Base-by-base conservation (phyloP, 2,113 vertebrate genomes). In the Ariopsis seemanni region DNA sequence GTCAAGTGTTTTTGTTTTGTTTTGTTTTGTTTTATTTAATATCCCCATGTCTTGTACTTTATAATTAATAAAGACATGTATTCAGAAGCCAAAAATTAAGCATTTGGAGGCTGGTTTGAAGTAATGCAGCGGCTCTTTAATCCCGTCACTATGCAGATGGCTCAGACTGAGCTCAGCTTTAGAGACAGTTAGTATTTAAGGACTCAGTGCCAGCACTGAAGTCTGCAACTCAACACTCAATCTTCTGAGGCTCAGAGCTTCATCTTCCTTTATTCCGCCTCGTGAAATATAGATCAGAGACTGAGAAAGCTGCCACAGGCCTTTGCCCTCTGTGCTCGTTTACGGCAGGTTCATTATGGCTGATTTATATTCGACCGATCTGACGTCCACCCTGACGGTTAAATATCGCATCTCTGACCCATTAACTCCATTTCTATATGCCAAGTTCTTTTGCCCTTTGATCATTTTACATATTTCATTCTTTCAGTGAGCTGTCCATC, bases 341-440 rank as follows among this genome's bases (percentile, higher is more conserved):
- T 71, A 58, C 58, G 60, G 84, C 72, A 71, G 63, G 86, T 87
- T 93, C 94, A 93, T 94, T 93, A 90, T 92, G 91, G 57, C 92
- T 89, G 87, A 93, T 93, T 91, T 88, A 84, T 92, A 92, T 92
- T 91, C 91, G 90, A 91, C 84, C 89, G 90, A 83, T 79, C 65
- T 89, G 84, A 86, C 91, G 90, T 90, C 69, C 81, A 86, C 79
- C 1, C 82, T 87, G 89, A 89, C 79, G 71, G 81, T 77, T 85
- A 85, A 90, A 87, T 75, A 87, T 77, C 48, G 50, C 17, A 62
- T 50, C 58, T 27, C 86, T 71, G 15, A 30, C 63, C 34, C 60
- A 42, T 83, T 50, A 78, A 57, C 72, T 86, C 84, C 78, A 25
- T 57, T 84, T 74, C 82, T 42, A 42, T 62, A 71, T n/a, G 84